Conservation (phyloP, 2,888 invertebrate species). For the Nebria salina region DNA sequence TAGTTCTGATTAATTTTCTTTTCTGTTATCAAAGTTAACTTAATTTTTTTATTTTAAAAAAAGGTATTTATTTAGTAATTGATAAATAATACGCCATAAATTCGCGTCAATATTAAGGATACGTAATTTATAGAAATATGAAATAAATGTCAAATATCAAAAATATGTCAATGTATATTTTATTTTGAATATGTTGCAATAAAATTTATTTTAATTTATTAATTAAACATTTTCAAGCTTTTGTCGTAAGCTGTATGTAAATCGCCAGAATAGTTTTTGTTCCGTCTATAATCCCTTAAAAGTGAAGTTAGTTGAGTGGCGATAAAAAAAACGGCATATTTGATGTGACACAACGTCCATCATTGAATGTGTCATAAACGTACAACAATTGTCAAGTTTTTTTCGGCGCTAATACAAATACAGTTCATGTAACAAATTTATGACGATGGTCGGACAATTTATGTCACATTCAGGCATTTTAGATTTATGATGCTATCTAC, state of each 20-base stretch:
- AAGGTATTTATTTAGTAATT: no score
- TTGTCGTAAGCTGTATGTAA: background rate
- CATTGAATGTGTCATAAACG: constrained; percentile 8
- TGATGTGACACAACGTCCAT: constrained; percentile 5
- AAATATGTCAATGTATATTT: no score
- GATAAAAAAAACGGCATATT: background rate
- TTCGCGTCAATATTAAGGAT: no score
- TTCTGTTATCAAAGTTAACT: no score
- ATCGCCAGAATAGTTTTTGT: background rate
- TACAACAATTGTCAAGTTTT: constrained; percentile 17
- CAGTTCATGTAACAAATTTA: constrained; percentile 7
- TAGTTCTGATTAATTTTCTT: no score
- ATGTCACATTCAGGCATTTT: constrained; percentile 21
- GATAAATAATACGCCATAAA: no score
- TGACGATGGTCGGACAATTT: constrained; percentile 9
- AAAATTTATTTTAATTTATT: no score
- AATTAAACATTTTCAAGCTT: no score
- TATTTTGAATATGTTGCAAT: no score
- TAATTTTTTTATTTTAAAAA: no score
- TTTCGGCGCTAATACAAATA: constrained; percentile 8
- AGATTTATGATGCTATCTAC: constrained; percentile 2
- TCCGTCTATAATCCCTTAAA: background rate
- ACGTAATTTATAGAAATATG: no score
- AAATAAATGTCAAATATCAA: no score
- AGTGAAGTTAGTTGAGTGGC: background rate